These are phyloP conservation scores for Orchesella cincta DNA, from an alignment of 1,140 invertebrate species.

Conservation along the genomic window DNA sequence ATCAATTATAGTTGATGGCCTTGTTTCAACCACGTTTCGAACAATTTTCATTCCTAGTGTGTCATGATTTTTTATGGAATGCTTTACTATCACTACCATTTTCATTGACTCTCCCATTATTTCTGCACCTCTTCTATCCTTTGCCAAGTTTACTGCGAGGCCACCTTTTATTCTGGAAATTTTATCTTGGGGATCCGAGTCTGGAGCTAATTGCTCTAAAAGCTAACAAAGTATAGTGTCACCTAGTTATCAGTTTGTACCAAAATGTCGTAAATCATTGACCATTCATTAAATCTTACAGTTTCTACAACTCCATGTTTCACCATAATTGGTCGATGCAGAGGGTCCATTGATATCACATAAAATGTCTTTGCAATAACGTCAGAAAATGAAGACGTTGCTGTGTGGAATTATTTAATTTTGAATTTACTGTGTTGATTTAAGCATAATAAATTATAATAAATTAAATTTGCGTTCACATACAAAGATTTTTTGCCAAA, in stretches of 20 bases:
- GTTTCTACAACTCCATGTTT: not conserved
- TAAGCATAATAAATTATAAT: not conserved
- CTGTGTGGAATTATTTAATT: too few species aligned
- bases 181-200: not conserved
- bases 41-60: constrained; percentile 24
- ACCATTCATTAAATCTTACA: not conserved
- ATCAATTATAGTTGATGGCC: not conserved
- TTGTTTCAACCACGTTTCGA: not conserved
- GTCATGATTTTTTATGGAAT: constrained; percentile 12
- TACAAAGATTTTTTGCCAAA: constrained; percentile 3
- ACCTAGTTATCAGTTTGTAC: not conserved
- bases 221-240: not conserved
- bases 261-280: not conserved
- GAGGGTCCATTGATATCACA: constrained; percentile 17
- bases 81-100: not conserved
- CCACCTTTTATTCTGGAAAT: not conserved
- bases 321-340: not conserved
- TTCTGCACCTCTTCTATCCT: not conserved
- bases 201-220: not conserved
- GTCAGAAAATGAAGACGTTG: constrained; percentile 1
- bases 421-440: not conserved
- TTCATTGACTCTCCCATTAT: not conserved
- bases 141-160: constrained; percentile 10
- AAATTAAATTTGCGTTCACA: not conserved
- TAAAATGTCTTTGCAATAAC: constrained; percentile 2